Percentiles rank a stretch among this genome's conserved stretches.
Conservation (phyloP, 2,113 vertebrate species). For the Drymodes brunneopygia region DNA sequence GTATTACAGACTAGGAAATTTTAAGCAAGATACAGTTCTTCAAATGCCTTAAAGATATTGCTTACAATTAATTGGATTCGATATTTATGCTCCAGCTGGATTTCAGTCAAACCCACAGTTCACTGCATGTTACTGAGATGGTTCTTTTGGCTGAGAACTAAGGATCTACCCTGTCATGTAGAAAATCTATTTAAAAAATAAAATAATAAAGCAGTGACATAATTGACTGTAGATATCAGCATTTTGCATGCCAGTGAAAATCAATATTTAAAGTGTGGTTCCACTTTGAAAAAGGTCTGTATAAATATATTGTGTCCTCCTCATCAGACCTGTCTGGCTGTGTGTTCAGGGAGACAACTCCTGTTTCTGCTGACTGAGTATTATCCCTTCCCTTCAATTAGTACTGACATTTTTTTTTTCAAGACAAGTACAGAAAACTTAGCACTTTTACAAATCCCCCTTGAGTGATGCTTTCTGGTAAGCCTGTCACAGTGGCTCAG, state of each 20-base stretch:
- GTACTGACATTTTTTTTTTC: not conserved
- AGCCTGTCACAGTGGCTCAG: not conserved
- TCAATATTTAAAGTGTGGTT: constrained; percentile 48
- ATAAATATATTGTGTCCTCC: not conserved
- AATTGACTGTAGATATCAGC: constrained; percentile 41
- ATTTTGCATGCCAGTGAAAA: constrained; percentile 27
- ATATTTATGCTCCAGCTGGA: constrained; percentile 45
- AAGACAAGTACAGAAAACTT: not conserved
- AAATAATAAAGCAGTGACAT: constrained; percentile 38
- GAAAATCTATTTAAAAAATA: constrained; percentile 57
- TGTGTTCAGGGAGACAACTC: not conserved
- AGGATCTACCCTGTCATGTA: constrained; percentile 6
- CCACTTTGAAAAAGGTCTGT: not conserved
- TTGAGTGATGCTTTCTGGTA: not conserved
- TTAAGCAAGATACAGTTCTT: constrained; percentile 17
- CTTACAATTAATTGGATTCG: constrained; percentile 55
- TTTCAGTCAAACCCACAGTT: constrained; percentile 53
- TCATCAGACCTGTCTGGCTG: not conserved
- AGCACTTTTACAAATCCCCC: not conserved
- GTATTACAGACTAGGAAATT: not conserved
- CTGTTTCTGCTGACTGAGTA: constrained; percentile 33
- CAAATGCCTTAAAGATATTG: constrained; percentile 30
- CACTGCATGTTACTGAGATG: constrained; percentile 51
- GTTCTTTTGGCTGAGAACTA: constrained; percentile 56
- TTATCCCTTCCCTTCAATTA: not conserved